Base-by-base conservation (phyloP, 2,113 vertebrate species). In the Galemys pyrenaicus region DNA sequence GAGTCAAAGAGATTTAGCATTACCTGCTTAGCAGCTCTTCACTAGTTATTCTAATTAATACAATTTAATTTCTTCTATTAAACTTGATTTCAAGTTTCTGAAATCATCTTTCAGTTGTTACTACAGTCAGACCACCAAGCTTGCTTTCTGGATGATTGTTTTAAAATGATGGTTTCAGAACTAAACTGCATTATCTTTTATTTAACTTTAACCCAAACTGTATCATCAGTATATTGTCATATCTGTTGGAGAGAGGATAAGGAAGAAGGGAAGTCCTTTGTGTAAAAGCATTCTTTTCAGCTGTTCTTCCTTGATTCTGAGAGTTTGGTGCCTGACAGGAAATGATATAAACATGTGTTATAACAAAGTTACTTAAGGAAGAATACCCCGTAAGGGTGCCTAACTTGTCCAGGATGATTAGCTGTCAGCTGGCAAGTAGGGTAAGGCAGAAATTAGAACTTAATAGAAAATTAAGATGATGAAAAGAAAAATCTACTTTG, bases 281-380 rank as follows among this genome's bases (percentile, higher is more conserved):
- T 87, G 93, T 96, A 90, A 96, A 96, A 94, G 78, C 58, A 30
- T 90, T 96, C 74, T 89, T 75, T 37, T 51, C 46, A 65, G 97
- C 79, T 78, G 46, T 88, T 82, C 62, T 77, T n/a, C 17, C 96
- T 95, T 3, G 9, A 64, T 92, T 77, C 95, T 13, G 68, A 62
- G 91, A 89, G 91, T 91, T 94, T 89, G 71, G 39, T 95, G 26
- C 96, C 94, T 97, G 96, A 85, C 96, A 92, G 95, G 96, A 54
- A 58, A 95, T 24, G 15, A n/a, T 75, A 94, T 20, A 37, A 91
- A 46, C 20, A 0, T 95, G 80, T 80, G 54, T 12, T 7, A 94
- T 87, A 49, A 87, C 1, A 92, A 41, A 96, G 78, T 89, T 96
- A 44, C 90, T 1, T 22, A 0, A 93, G 30, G n/a, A 95, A 74